These are phyloP conservation scores for Hylia prasina DNA, from an alignment of 2,113 vertebrate species.

Conservation along the genomic window DNA sequence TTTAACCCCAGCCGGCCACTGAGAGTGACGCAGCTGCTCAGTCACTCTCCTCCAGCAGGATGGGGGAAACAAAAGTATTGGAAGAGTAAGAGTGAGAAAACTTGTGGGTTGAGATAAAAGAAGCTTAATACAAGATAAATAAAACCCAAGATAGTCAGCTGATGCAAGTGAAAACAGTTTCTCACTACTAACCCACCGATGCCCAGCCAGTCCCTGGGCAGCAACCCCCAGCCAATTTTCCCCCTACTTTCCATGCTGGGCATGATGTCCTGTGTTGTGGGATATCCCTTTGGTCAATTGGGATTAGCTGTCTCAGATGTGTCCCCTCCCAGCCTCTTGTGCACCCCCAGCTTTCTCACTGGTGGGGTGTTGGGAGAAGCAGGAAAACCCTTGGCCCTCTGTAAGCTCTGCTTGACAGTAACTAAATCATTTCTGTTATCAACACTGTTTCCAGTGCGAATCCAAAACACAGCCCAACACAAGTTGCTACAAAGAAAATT, in stretches of 20 bases:
- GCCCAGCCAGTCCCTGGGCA: background rate
- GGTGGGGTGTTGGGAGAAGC: background rate
- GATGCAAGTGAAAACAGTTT: background rate
- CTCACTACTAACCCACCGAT: rapidly evolving
- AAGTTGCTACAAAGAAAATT: background rate
- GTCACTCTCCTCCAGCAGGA: background rate
- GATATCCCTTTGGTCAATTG: background rate
- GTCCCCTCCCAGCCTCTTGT: background rate
- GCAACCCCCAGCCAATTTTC: background rate
- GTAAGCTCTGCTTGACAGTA: background rate
- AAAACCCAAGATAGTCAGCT: background rate
- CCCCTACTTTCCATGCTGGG: background rate
- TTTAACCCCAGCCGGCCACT: background rate
- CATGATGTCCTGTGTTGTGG: background rate
- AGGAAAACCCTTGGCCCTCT: background rate
- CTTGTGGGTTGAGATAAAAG: background rate
- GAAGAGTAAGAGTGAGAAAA: background rate
- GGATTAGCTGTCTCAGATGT: background rate
- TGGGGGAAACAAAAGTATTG: background rate
- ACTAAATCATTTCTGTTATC: background rate
- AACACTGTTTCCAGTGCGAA: background rate
- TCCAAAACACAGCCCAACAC: background rate
- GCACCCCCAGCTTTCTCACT: background rate
- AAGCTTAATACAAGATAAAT: background rate
- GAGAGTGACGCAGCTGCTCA: background rate